Evolutionary conservation across 2,113 vertebrate species (phyloP).

Genomic region (Aythya baeri): DNA sequence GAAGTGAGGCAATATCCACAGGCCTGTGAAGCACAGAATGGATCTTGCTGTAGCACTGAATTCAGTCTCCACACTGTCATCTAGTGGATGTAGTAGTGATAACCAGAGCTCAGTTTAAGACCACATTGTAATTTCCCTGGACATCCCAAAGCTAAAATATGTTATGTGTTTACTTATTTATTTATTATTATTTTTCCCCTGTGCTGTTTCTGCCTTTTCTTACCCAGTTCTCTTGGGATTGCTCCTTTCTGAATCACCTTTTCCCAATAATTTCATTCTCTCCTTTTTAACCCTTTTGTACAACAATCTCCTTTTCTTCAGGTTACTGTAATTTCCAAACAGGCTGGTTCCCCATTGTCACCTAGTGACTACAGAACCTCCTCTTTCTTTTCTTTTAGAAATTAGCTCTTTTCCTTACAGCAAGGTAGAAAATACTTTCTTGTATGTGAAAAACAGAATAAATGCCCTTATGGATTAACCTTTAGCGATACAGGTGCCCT

Average conservation of each 20-base stretch:
- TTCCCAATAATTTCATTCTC: background rate
- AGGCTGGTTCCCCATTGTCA: background rate
- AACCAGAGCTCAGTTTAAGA: background rate
- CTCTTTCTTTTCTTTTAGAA: background rate
- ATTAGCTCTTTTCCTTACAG: background rate
- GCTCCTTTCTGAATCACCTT: background rate
- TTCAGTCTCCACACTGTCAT: constrained; percentile 46
- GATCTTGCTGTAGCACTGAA: background rate
- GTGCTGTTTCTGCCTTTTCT: background rate
- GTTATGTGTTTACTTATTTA: too few species aligned
- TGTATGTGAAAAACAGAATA: background rate
- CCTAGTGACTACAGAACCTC: background rate
- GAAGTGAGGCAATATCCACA: background rate
- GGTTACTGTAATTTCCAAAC: background rate
- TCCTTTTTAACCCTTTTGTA: background rate
- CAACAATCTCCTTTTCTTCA: background rate
- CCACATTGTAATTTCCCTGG: background rate
- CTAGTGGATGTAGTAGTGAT: constrained; percentile 51
- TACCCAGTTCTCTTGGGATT: background rate
- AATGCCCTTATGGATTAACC: background rate
- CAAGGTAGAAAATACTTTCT: background rate
- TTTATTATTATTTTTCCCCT: too few species aligned
- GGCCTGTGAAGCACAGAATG: background rate
- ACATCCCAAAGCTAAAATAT: background rate
- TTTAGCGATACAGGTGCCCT: background rate